phyloP scores from a whole-genome alignment of 2,888 invertebrate genomes.

The Dendrolimus pini region DNA sequence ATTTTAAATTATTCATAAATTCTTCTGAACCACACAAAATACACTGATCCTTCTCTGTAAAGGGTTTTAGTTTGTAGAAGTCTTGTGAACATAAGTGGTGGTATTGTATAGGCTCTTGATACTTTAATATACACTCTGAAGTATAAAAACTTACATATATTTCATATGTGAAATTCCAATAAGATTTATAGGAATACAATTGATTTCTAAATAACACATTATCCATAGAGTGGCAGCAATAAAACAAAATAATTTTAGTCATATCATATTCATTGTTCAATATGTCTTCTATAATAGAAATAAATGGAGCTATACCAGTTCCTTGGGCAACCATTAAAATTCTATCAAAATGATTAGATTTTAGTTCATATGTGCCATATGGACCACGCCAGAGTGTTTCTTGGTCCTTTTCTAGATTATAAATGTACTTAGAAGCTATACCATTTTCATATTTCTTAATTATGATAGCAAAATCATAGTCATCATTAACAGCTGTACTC shows the following conservation, averaged over 20 bases:
- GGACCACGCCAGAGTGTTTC: slow-evolving; percentile 83
- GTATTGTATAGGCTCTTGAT: slow-evolving; percentile 67
- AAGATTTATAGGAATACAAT: slow-evolving; percentile 74
- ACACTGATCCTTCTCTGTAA: slow-evolving; percentile 48
- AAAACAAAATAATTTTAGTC: slow-evolving; percentile 78
- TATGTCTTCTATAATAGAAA: slow-evolving; percentile 78
- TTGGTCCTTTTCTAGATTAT: slow-evolving; percentile 56
- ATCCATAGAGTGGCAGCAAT: slow-evolving; percentile 75
- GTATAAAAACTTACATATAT: slow-evolving; percentile 68
- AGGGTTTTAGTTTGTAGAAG: slow-evolving; percentile 43
- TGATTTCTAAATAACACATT: slow-evolving; percentile 79
- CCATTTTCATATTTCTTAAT: slow-evolving; percentile 78
- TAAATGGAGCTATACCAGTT: slow-evolving; percentile 84
- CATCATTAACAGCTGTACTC: slow-evolving; percentile 9
- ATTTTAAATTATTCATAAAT: slow-evolving; percentile 68
- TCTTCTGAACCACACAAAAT: slow-evolving; percentile 79
- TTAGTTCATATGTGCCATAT: slow-evolving; percentile 77
- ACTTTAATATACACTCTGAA: slow-evolving; percentile 35
- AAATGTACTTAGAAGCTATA: slow-evolving; percentile 75
- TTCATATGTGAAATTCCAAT: slow-evolving; percentile 86
- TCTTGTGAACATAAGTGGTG: slow-evolving; percentile 44
- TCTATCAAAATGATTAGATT: slow-evolving; percentile 52
- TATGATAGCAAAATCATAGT: slow-evolving; percentile 75
- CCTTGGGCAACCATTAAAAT: slow-evolving; percentile 79
- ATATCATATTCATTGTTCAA: slow-evolving; percentile 81